Percentiles rank a stretch among this genome's conserved stretches.
phyloP scores from a whole-genome alignment of 2,797 vertebrate genomes.

The Chaetophractus vellerosus region DNA sequence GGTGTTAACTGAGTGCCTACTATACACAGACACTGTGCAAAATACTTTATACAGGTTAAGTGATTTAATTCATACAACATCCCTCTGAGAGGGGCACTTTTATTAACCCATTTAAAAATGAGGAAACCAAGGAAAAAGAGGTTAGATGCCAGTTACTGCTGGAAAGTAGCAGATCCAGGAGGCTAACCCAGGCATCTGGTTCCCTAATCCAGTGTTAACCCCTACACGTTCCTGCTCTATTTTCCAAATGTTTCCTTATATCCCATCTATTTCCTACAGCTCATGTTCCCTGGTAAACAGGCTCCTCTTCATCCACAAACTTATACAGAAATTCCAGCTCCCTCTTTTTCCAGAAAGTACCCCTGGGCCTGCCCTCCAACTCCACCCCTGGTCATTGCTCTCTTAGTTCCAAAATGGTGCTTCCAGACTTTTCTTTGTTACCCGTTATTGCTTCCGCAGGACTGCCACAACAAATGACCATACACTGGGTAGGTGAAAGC shows the following conservation, averaged over 20 bases:
- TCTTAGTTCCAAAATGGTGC: fast-evolving
- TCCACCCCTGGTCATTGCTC: not conserved
- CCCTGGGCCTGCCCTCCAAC: not conserved
- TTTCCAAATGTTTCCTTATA: not conserved
- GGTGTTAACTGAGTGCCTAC: not conserved
- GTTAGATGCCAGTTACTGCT: not conserved
- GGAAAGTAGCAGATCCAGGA: not conserved
- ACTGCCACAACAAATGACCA: too few relatives aligned
- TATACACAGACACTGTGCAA: not conserved
- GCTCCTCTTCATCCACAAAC: not conserved
- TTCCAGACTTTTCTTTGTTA: not conserved
- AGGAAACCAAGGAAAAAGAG: not conserved
- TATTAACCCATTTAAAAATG: not conserved
- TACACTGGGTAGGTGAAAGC: too few relatives aligned
- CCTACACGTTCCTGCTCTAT: fast-evolving
- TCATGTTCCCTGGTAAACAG: not conserved
- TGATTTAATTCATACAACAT: not conserved
- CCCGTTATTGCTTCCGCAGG: too few relatives aligned
- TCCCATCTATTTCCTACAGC: fast-evolving
- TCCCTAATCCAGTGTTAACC: not conserved
- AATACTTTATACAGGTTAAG: not conserved
- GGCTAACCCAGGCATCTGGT: not conserved
- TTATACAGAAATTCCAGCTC: not conserved
- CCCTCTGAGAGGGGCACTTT: not conserved
- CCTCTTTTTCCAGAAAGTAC: not conserved